Evolutionary conservation across 2,797 vertebrate genomes (phyloP), one percentile per base, ranked within the genome.

Genomic region (Picus viridis): DNA sequence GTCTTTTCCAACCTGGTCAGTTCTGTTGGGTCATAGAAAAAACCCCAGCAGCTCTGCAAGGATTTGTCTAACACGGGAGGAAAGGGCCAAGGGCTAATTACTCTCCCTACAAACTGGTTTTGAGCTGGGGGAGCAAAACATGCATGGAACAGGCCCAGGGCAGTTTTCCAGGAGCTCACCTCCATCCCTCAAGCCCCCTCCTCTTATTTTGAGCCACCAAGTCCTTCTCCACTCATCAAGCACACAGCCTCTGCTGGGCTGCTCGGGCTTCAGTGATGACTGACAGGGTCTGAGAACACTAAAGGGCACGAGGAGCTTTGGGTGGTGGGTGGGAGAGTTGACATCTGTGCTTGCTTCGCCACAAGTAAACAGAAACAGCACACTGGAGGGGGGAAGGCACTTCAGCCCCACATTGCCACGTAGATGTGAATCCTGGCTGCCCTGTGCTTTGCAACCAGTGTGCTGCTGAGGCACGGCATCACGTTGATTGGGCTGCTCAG

Each of bases 381-480:
- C 7, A 17, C 6, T 47, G 16, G 18, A 27, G 16, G 49, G 26
- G 12, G 39, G 58, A 39, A 59, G 56, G 41, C 41, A 32, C 15
- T 49, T 26, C 6, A 76, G 51, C 14, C 24, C 8, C 34, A 16
- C 20, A 14, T 22, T 18, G 20, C 61, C 71, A 51, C 1, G 1
- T 51, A 62, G 30, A 20, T 27, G 7, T 53, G 51, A 53, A 53
- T 26, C 51, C 51, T 26, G 11, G 8, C 7, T 71, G 74, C 70
- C 34, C 32, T 4, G 7, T 1, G 0, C 32, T 70, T 58, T 41
- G 16, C 47, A 47, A 20, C 59, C 49, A 36, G 16, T n/a, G 14
- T 1, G 0, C 23, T n/a, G 39, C 76, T 19, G 47, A 51, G 57
- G 16, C 19, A 2, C 1, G 5, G 16, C 36, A 1, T 0, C 6